phyloP scores from a whole-genome alignment of 2,797 vertebrate genomes.

The Ptychobarbus kaznakovi region DNA sequence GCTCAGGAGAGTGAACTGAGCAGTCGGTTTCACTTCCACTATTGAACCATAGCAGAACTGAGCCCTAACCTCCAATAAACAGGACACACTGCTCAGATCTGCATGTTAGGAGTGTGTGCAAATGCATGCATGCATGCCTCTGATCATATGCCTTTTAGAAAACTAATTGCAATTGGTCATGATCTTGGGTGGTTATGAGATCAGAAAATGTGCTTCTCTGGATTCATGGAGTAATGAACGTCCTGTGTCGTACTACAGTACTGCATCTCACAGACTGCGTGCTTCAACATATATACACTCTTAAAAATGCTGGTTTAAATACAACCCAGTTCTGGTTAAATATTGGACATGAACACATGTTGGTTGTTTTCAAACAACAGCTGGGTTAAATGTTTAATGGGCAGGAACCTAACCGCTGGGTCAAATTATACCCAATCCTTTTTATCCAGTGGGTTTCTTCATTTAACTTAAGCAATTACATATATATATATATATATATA shows the following conservation, averaged over 20 bases:
- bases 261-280: constrained; percentile 13
- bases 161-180: neutral
- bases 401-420: no score
- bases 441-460: no score
- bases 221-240: neutral
- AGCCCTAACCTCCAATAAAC: constrained; percentile 40
- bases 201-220: neutral
- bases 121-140: neutral
- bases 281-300: neutral
- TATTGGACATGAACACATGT: no score
- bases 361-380: no score
- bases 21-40: constrained; percentile 61
- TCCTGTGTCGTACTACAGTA: constrained; percentile 13
- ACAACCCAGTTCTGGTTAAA: no score
- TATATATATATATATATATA: no score
- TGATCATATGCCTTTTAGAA: neutral
- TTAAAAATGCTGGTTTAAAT: no score
- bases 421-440: no score
- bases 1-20: constrained; percentile 46
- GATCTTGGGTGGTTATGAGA: neutral
- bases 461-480: no score
- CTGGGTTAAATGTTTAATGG: no score
- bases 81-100: constrained; percentile 31
- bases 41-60: constrained; percentile 41
- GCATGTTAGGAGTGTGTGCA: neutral